Evolutionary conservation across 2,113 vertebrate genomes (phyloP), one percentile per base, ranked within the genome.

Genomic region (Porphyrio hochstetteri): DNA sequence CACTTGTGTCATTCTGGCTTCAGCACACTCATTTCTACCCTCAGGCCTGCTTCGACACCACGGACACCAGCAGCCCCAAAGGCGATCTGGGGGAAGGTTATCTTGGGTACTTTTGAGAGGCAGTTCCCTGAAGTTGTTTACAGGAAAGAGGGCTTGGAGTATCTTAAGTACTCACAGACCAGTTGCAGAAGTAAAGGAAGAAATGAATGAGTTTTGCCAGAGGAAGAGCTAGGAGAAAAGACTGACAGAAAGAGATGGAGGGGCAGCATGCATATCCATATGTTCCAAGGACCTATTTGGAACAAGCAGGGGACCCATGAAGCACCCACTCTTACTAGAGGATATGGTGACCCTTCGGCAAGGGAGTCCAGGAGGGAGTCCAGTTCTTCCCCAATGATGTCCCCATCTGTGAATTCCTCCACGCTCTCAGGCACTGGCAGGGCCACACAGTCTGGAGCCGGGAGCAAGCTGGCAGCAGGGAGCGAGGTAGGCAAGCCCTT

Each of bases 311-410:
- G 33, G 38, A 82, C 13, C 36, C 13, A 27, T 5, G 5, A 13
- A 91, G 16, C 1, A 5, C 29, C 13, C 8, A 7, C 31, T 90
- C 97, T 98, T 93, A 99, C 99, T 97, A 98, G 96, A 57, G 96
- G 42, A 63, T 97, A 91, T 7, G 97, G 97, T 1, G 97, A 95
- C 18, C 97, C 96, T 44, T 98, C 96, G 1, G 98, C 95, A 4
- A 98, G 91, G 60, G 96, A 98, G 96, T 99, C 99, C 67, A 99
- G 98, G 46, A 99, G 98, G 11, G 97, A 98, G 95, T 99, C 99
- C 80, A 99, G 93, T 95, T 99, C 99, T 5, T 99, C 99, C 56
- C 98, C 99, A 56, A 99, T 98, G 91, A 99, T 96, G 52, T 99
- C 99, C 1, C 96, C 98, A n/a, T 99, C 99, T 15, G 98, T 98